phyloP scores from a whole-genome alignment of 1,140 invertebrate genomes.

The Drosophila erecta region DNA sequence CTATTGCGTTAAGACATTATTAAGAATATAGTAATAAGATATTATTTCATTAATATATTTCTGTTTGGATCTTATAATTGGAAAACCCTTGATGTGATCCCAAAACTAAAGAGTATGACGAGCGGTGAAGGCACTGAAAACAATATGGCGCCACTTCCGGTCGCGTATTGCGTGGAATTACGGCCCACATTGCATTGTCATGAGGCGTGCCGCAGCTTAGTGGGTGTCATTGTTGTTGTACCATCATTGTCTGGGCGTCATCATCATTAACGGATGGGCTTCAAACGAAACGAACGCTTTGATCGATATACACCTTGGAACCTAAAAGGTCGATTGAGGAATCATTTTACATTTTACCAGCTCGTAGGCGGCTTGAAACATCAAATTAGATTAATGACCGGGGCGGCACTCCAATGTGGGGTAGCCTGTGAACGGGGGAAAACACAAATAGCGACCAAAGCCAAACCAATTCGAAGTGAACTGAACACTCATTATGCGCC shows the following conservation, averaged over 20 bases:
- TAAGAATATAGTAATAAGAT: no score
- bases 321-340: slow-evolving; percentile 18
- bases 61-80: neutral
- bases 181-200: slow-evolving; percentile 55
- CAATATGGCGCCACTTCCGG: slow-evolving; percentile 79
- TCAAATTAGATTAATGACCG: slow-evolving; percentile 78
- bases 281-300: slow-evolving; percentile 37
- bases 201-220: slow-evolving; percentile 63
- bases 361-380: slow-evolving; percentile 7
- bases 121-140: slow-evolving; percentile 51
- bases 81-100: neutral
- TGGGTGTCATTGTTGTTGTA: slow-evolving; percentile 60
- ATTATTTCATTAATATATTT: neutral
- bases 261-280: slow-evolving; percentile 67
- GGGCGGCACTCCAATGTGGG: slow-evolving; percentile 23
- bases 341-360: slow-evolving; percentile 56
- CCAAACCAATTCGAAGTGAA: slow-evolving; percentile 29
- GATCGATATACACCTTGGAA: slow-evolving; percentile 70
- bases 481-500: slow-evolving; percentile 70
- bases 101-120: neutral
- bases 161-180: slow-evolving; percentile 49
- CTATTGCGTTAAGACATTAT: no score
- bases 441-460: neutral
- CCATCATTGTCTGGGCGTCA: slow-evolving; percentile 53
- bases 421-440: neutral